Evolutionary conservation across 2,888 invertebrate species (phyloP), one percentile per base, ranked within the genome.

Genomic region (Chymomyza procnemis): DNA sequence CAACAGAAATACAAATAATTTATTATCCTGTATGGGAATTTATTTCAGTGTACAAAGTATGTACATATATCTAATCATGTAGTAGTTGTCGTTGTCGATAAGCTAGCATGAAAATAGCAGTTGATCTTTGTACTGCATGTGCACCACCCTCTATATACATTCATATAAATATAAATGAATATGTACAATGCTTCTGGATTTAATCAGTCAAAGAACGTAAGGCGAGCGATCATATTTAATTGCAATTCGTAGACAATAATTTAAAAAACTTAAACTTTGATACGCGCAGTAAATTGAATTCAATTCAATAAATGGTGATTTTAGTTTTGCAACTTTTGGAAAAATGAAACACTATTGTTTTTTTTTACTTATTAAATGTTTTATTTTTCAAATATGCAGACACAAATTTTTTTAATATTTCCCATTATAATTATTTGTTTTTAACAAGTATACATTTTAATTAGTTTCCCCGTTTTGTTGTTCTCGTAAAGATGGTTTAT

Each of bases 331-430:
- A n/a, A n/a, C n/a, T n/a, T n/a, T n/a, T n/a, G n/a, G n/a, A n/a
- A n/a, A n/a, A n/a, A n/a, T n/a, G n/a, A n/a, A n/a, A n/a, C n/a
- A n/a, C n/a, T n/a, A n/a, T n/a, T n/a, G n/a, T n/a, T n/a, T n/a
- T n/a, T 41, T 41, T 60, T 22, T 21, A 34, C 30, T 46, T 56
- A 9, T 19, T 50, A 22, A 26, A 59, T 55, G 48, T 66, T 64
- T 50, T 66, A 30, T 63, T 56, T 67, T 67, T 64, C 46, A 67
- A 68, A 75, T 75, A 67, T 78, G 72, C 72, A 69, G 71, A 76
- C 75, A 78, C 71, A 73, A 73, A 66, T 69, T 62, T 67, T 73
- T 76, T 21, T 66, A 78, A 69, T 74, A 70, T 66, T 14, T 72
- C 69, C 66, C 64, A 57, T 66, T 12, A 46, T 57, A 30, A 18